Conservation (phyloP, 1,140 invertebrate species). For the Calosoma granatense region DNA sequence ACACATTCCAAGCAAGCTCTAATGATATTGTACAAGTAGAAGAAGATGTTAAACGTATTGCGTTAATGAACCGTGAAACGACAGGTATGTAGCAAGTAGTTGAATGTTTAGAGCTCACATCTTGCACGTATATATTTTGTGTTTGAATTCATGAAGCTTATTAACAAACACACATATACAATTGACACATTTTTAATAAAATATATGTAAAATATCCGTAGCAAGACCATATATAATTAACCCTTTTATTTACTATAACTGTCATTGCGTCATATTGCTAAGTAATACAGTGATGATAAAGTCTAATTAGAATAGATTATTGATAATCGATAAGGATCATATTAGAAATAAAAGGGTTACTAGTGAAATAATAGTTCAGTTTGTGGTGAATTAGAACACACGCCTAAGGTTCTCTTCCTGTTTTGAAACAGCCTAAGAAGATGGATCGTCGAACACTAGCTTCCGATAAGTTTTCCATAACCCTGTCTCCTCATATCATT, state of each 20-base stretch:
- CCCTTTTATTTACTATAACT: neutral
- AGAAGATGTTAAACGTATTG: conserved; percentile 31
- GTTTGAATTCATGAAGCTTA: neutral
- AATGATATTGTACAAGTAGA: conserved; percentile 55
- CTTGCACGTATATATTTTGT: neutral
- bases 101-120: neutral
- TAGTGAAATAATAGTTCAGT: no score
- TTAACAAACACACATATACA: no score
- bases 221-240: no score
- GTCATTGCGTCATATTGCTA: no score
- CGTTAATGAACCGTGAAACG: neutral
- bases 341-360: no score
- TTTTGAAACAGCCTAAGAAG: neutral
- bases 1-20: conserved; percentile 48
- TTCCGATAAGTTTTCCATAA: neutral
- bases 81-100: neutral
- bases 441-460: neutral
- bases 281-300: no score
- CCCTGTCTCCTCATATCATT: neutral
- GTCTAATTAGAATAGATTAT: no score
- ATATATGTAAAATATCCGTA: neutral
- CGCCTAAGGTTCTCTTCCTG: neutral
- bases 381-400: no score
- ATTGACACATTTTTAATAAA: no score
- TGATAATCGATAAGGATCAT: no score